A percentile compares a stretch with the other conserved stretches of the same genome.
Evolutionary conservation across 2,797 vertebrate genomes (phyloP).

Genomic region (Myiothlypis coronata): DNA sequence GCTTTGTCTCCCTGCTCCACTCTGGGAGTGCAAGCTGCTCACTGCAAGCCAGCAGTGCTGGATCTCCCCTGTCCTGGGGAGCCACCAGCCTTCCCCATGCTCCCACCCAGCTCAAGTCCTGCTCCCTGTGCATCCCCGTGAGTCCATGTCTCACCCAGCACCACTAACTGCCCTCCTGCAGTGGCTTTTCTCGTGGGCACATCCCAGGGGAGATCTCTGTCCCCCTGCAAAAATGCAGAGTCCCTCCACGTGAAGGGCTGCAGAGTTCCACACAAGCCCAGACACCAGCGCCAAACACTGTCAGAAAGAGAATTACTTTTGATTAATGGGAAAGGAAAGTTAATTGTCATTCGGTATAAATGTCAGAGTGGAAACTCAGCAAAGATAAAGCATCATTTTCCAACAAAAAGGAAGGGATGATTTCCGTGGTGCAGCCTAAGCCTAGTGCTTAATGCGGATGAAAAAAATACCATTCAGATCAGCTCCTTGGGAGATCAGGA

Average conservation of each 20-base stretch:
- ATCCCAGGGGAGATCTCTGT: not conserved
- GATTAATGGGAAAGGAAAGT: conserved; percentile 47
- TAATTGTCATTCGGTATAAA: conserved; percentile 40
- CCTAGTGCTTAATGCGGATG: not conserved
- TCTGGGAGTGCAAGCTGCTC: not conserved
- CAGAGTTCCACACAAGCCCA: not conserved
- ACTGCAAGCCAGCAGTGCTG: not conserved
- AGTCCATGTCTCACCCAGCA: not conserved
- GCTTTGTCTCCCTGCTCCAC: not conserved
- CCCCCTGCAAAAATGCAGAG: not conserved
- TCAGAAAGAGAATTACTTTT: conserved; percentile 26
- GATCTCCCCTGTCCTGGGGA: not conserved
- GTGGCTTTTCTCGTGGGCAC: rapidly evolving
- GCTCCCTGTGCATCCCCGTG: rapidly evolving
- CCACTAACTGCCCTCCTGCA: not conserved
- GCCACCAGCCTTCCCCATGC: not conserved
- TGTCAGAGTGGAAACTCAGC: conserved; percentile 21
- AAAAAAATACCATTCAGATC: conserved; percentile 8
- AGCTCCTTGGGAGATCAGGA: not conserved
- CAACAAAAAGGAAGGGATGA: not conserved
- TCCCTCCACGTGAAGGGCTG: not conserved
- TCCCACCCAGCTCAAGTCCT: not conserved
- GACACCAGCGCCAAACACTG: not conserved
- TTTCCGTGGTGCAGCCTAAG: not conserved
- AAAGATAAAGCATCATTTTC: conserved; percentile 15